These are phyloP conservation scores for Pimpla rufipes DNA, from an alignment of 2,888 invertebrate genomes.

Conservation along the genomic window DNA sequence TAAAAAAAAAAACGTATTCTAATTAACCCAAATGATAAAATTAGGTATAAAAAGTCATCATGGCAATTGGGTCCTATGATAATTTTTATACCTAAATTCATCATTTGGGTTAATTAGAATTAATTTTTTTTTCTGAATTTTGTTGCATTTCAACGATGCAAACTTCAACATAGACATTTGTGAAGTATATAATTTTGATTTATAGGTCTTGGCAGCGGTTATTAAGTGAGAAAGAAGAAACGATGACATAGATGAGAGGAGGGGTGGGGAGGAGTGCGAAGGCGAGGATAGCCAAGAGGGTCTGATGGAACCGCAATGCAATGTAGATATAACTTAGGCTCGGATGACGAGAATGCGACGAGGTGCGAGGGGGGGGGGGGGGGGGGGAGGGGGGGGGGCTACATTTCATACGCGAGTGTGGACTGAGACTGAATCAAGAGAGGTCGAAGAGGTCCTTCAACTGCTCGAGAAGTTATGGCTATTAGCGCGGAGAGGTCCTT, in stretches of 20 bases:
- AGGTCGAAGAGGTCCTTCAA: neutral
- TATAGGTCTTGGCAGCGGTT: neutral
- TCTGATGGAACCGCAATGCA: neutral
- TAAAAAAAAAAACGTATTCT: neutral
- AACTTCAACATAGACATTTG: too few relatives aligned
- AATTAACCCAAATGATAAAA: too few relatives aligned
- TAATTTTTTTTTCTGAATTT: too few relatives aligned
- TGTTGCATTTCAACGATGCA: too few relatives aligned
- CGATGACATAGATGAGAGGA: neutral
- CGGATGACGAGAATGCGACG: neutral
- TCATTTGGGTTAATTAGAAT: too few relatives aligned
- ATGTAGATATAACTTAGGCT: neutral
- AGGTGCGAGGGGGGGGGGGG: too few relatives aligned
- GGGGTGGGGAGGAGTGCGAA: neutral
- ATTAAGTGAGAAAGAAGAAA: neutral
- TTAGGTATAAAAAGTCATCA: too few relatives aligned
- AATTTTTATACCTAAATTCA: too few relatives aligned
- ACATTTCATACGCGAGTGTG: neutral
- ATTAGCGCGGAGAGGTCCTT: conserved; percentile 1
- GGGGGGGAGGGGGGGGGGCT: neutral
- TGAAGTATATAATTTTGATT: too few relatives aligned
- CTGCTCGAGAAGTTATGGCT: conserved; percentile 7
- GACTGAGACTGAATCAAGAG: conserved; percentile 13
- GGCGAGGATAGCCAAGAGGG: neutral
- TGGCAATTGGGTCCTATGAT: too few relatives aligned